A percentile compares a stretch with the other conserved stretches of the same genome.
Evolutionary conservation across 2,113 vertebrate species (phyloP).

Genomic region (Chamaetylas fuelleborni): DNA sequence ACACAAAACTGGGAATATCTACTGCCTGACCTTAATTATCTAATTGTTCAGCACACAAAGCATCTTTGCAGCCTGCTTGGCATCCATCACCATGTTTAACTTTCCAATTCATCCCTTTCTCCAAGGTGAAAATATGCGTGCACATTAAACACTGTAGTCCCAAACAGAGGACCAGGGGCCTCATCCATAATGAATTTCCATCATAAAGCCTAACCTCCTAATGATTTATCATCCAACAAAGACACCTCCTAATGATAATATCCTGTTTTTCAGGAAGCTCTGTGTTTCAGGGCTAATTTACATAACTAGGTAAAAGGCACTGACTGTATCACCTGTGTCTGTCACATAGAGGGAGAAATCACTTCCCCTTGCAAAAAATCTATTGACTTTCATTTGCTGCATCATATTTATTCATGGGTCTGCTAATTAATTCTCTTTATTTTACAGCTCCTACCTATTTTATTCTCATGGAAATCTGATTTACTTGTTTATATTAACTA

Average conservation of each 20-base stretch:
- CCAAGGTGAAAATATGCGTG: background rate
- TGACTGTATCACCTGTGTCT: background rate
- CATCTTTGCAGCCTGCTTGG: background rate
- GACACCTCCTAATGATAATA: background rate
- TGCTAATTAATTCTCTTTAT: conserved; percentile 41
- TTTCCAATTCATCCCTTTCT: background rate
- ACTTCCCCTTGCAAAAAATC: background rate
- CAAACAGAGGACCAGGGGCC: background rate
- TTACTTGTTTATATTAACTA: background rate
- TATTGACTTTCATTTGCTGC: conserved; percentile 1
- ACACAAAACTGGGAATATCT: background rate
- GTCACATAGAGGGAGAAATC: background rate
- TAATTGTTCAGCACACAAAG: background rate
- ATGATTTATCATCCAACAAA: background rate
- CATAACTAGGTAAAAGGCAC: background rate
- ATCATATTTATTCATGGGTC: conserved; percentile 27
- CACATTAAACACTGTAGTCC: background rate
- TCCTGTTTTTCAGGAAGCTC: conserved; percentile 13
- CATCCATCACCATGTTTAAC: background rate
- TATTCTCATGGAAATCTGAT: conserved; percentile 7
- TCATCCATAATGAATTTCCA: background rate
- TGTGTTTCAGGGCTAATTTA: background rate
- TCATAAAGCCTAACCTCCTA: background rate
- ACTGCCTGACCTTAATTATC: background rate
- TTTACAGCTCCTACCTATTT: background rate